Conservation (phyloP, 2,888 invertebrate genomes). For the Balanococcus diminutus region DNA sequence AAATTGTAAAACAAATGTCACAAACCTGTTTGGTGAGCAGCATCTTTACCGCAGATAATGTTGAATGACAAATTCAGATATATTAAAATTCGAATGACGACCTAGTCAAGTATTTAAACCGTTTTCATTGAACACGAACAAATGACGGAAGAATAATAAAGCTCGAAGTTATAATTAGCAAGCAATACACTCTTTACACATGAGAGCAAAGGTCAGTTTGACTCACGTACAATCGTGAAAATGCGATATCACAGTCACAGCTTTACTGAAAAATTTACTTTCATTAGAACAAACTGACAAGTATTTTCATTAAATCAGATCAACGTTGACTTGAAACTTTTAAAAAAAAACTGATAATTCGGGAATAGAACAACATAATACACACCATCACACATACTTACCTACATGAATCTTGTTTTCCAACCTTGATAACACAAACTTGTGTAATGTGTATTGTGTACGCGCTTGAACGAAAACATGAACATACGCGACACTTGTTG, state of each 20-base stretch:
- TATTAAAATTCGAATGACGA: background rate
- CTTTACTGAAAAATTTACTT: background rate
- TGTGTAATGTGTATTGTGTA: background rate
- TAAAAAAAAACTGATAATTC: slow-evolving; percentile 1
- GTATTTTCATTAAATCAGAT: background rate
- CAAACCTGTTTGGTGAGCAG: background rate
- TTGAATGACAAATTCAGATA: background rate
- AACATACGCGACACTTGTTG: background rate
- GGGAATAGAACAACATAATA: too few species aligned
- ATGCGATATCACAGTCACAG: background rate
- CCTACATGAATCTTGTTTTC: background rate
- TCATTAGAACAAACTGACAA: background rate
- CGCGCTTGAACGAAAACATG: background rate
- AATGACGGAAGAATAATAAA: background rate
- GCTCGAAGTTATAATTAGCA: slow-evolving; percentile 2
- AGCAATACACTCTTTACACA: background rate
- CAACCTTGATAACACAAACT: background rate
- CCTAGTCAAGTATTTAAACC: background rate
- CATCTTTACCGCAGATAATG: background rate
- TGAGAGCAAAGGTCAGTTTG: background rate
- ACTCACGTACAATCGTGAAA: background rate
- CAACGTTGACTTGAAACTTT: background rate
- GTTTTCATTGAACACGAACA: slow-evolving; percentile 1
- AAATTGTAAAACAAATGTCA: background rate
- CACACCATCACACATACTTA: background rate